Evolutionary conservation across 2,113 vertebrate genomes (phyloP).

Genomic region (Zapornia atra): DNA sequence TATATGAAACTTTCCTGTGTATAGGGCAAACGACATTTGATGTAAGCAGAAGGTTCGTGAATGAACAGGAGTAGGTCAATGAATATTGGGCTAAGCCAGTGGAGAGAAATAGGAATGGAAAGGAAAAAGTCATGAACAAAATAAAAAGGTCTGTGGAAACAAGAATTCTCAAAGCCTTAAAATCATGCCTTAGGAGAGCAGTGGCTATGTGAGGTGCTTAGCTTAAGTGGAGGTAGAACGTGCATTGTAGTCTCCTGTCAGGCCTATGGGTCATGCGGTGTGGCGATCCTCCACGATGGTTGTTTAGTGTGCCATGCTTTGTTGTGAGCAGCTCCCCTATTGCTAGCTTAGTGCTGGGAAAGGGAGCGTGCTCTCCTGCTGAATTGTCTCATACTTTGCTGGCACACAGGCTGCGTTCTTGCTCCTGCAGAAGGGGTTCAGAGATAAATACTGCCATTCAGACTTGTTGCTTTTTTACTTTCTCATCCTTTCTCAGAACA

Average conservation of each 20-base stretch:
- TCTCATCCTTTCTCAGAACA: neutral
- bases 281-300: fast-evolving
- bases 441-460: slow-evolving; percentile 36
- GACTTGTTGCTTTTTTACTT: neutral
- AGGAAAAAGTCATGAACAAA: neutral
- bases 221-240: fast-evolving
- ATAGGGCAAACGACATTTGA: neutral
- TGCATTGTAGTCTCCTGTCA: neutral
- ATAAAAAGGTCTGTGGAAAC: neutral
- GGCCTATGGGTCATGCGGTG: neutral
- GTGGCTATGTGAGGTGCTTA: neutral
- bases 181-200: neutral
- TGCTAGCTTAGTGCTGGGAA: neutral
- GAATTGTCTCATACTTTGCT: neutral
- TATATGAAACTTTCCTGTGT: neutral
- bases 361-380: neutral
- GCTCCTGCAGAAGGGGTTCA: neutral
- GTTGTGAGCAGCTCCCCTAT: neutral
- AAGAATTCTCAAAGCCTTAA: neutral
- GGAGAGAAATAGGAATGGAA: neutral
- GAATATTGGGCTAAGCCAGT: neutral
- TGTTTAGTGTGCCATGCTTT: neutral
- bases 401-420: slow-evolving; percentile 28
- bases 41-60: fast-evolving
- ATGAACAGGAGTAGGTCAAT: neutral